Conservation (phyloP, 2,888 invertebrate genomes). For the Lypha dubia region DNA sequence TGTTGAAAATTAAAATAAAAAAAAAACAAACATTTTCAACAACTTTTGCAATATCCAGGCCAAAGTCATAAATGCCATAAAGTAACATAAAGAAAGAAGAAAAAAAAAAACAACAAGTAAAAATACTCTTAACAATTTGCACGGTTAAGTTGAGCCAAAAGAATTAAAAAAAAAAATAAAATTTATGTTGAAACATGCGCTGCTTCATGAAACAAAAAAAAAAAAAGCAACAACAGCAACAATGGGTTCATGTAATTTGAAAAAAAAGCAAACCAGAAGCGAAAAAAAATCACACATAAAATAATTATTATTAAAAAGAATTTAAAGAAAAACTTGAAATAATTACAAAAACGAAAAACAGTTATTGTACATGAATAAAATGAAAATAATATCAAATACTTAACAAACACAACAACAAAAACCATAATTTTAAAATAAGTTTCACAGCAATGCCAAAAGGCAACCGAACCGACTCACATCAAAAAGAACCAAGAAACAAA, state of each 20-base stretch:
- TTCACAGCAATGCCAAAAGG: conserved; percentile 7
- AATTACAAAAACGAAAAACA: background rate
- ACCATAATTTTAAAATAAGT: conserved; percentile 16
- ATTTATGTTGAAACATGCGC: background rate
- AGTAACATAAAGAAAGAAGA: conserved; percentile 13
- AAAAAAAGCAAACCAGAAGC: background rate
- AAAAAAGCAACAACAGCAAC: background rate
- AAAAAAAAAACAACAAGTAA: conserved; percentile 6
- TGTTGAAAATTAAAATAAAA: background rate
- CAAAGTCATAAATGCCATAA: conserved; percentile 51
- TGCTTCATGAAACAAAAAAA: background rate
- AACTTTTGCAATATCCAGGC: conserved; percentile 19
- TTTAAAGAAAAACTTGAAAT: conserved; percentile 6
- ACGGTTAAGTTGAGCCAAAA: conserved; percentile 19
- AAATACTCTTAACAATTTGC: conserved; percentile 23
- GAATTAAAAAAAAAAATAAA: conserved; percentile 2
- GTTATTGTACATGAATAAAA: background rate
- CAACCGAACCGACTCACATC: conserved; percentile 11
- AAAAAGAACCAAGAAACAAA: conserved; percentile 5
- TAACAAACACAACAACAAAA: conserved; percentile 6
- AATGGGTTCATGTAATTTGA: background rate
- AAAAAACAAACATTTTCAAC: background rate
- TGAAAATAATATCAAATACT: conserved; percentile 1
- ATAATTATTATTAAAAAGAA: conserved; percentile 49
- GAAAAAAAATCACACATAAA: conserved; percentile 25